Evolutionary conservation across 2,113 vertebrate genomes (phyloP), one percentile per base, ranked within the genome.

Genomic region (Pelobates fuscus): DNA sequence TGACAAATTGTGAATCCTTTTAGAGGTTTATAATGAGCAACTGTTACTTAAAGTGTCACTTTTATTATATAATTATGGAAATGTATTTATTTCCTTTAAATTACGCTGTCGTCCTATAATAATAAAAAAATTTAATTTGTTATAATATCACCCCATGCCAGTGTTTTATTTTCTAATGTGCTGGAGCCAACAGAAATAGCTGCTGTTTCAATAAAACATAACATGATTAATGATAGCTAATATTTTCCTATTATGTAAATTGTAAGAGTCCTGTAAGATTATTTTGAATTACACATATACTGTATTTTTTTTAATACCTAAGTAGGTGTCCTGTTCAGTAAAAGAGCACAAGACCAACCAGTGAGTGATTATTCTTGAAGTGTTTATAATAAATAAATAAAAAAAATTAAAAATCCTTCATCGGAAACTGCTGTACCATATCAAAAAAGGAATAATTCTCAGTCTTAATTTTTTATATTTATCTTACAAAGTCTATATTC

Each of bases 191-290:
- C 69, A 23, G 8, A 37, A 59, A 23, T 60, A 54, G 58, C 58
- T 70, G 41, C 27, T 23, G 69, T 41, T 62, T 72, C 44, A 72
- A 72, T 72, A 64, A 72, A 72, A 64, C 21, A 20, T 49, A 71
- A 71, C 41, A 37, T 8, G 44, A 64, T 63, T 63, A 72, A 72
- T 63, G 23, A 32, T 18, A 54, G 37, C 20, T 41, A 72, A 62
- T 72, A 54, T 72, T 63, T 54, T 63, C 24, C 26, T 14, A 27
- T 63, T 62, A 23, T 72, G 59, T 27, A 60, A 63, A 62, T 64
- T 63, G 41, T 30, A 63, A 12, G 41, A 30, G 7, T 54, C 23
- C 15, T 30, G 59, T 15, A 7, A 32, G 59, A 72, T 62, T 54
- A 72, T 37, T 29, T 8, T 37, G 70, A 72, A 63, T 63, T 21